These are phyloP conservation scores for Setipinna tenuifilis DNA, from an alignment of 2,797 vertebrate genomes.

Conservation along the genomic window DNA sequence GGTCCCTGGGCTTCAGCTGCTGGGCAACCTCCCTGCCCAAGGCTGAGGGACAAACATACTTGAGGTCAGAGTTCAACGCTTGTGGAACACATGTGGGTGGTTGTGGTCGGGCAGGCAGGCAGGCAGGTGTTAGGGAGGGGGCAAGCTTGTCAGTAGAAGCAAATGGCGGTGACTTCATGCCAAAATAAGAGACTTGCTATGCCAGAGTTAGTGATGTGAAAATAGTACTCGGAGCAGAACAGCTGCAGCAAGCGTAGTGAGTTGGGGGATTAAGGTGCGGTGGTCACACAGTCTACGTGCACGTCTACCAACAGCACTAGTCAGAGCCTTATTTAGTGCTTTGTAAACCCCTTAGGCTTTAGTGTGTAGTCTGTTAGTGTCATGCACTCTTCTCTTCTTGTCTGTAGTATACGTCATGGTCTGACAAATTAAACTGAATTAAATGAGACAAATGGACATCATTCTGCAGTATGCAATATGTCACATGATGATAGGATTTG, in stretches of 20 bases:
- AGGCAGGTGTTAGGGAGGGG: slow-evolving; percentile 20
- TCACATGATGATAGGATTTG: not conserved
- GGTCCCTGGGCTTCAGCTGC: slow-evolving; percentile 29
- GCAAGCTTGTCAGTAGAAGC: slow-evolving; percentile 45
- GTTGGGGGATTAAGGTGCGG: slow-evolving; percentile 20
- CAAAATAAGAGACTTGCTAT: slow-evolving; percentile 13
- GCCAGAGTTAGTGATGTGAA: slow-evolving; percentile 40
- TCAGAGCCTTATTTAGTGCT: slow-evolving; percentile 24
- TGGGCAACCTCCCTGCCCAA: slow-evolving; percentile 40
- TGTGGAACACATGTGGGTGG: slow-evolving; percentile 1
- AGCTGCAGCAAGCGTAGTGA: slow-evolving; percentile 30
- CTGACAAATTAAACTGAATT: not conserved
- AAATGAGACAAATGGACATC: not conserved
- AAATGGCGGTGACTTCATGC: slow-evolving; percentile 17
- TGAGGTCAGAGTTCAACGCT: slow-evolving; percentile 58
- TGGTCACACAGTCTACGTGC: not conserved
- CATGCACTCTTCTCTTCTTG: not conserved
- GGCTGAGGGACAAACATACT: slow-evolving; percentile 73
- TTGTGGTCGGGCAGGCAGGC: slow-evolving; percentile 13
- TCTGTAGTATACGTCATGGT: not conserved
- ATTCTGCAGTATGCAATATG: not conserved
- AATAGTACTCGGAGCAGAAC: slow-evolving; percentile 28
- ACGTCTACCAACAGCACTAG: not conserved
- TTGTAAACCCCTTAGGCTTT: not conserved
- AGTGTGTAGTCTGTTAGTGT: not conserved